Evolutionary conservation across 2,113 vertebrate species (phyloP).

Genomic region (Zosterops japonicus): DNA sequence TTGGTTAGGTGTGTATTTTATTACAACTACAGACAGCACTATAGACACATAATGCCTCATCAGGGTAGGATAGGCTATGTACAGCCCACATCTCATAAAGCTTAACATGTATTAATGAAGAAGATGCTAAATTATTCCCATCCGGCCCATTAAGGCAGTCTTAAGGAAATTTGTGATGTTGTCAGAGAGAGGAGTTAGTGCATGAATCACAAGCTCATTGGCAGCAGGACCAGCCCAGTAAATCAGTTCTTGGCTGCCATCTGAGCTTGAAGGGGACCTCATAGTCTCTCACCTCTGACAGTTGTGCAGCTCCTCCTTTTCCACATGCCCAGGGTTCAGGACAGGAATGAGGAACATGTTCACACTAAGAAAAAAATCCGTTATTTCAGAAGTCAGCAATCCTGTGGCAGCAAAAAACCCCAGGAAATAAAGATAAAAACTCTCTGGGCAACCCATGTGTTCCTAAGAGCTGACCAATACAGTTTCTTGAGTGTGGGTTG

Average conservation of each 20-base stretch:
- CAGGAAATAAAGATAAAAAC: not conserved
- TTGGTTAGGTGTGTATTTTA: not conserved
- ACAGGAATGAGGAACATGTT: not conserved
- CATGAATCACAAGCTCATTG: constrained; percentile 25
- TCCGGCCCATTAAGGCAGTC: not conserved
- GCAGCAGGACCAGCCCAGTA: constrained; percentile 29
- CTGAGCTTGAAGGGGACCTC: not conserved
- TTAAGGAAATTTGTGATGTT: constrained; percentile 25
- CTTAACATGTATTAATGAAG: constrained; percentile 37
- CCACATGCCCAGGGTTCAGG: not conserved
- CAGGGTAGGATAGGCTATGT: not conserved
- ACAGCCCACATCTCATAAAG: not conserved
- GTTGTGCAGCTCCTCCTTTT: not conserved
- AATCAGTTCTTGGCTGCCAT: constrained; percentile 45
- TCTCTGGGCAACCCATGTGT: not conserved
- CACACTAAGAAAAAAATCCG: not conserved
- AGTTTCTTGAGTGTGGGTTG: not conserved
- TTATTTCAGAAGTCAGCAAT: not conserved
- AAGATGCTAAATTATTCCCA: constrained; percentile 56
- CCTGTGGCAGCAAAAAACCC: not conserved
- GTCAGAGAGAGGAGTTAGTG: constrained; percentile 5
- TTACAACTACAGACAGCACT: not conserved
- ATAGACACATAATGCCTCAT: not conserved
- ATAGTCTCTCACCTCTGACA: not conserved
- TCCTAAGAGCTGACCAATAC: not conserved